Base-by-base conservation (phyloP, 2,797 vertebrate species). In the Falco columbarius region DNA sequence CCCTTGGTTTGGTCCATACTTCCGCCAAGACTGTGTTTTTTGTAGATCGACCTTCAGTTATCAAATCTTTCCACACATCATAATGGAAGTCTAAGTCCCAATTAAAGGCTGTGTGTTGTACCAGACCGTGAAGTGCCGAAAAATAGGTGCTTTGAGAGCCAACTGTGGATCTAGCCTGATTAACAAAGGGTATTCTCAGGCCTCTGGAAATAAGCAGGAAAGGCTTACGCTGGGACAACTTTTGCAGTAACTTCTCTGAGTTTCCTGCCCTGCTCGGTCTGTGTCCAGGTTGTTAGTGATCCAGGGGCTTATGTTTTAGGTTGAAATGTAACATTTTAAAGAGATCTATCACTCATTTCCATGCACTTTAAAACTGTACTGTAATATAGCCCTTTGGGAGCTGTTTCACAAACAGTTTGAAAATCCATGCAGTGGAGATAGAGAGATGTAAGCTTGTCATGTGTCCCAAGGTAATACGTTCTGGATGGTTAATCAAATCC, bases 401-500 rank as follows among this genome's bases (percentile, higher is more conserved):
- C 49, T 61, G 12, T 89, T 87, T 88, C 79, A 65, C 72, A 73
- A 86, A 49, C 21, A 49, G 61, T 92, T 92, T 83, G 92, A 81
- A 94, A 88, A 89, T 77, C 89, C 61, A 26, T 4, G 36, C 36
- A 12, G 16, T 46, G 79, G 71, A 89, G 89, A 73, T 70, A 66
- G 62, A 2, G 34, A 94, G 88, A 89, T 89, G 66, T 51, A 80
- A 56, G 81, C 79, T 80, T 81, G 84, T 88, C 86, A 23, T 63
- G 49, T 61, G 89, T 87, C 94, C 75, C 81, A 77, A 34, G 84
- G 61, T 77, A 91, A 58, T 81, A 16, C 0, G 22, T 94, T 96
- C 90, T 94, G 77, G 89, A 74, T 82, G 72, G 87, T 65, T 95
- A 81, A 91, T 77, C 92, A 96, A 93, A 92, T 91, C 81, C 86